Conservation (phyloP, 2,888 invertebrate species). For the Galeopsomyia nigrocyanea region DNA sequence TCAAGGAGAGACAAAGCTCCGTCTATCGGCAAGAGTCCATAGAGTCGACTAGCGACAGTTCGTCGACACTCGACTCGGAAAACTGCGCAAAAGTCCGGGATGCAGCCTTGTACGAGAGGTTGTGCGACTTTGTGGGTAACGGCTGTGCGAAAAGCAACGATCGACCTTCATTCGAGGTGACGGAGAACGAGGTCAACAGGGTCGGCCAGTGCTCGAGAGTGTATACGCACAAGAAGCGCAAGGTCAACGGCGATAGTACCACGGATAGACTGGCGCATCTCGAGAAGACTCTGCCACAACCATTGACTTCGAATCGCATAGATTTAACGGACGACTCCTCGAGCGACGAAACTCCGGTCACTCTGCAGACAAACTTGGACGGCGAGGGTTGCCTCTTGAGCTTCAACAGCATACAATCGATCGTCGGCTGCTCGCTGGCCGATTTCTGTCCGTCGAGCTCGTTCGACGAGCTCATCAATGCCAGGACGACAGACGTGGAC, state of each 20-base stretch:
- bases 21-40: slow-evolving; percentile 35
- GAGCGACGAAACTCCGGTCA: slow-evolving; percentile 57
- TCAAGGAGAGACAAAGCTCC: slow-evolving; percentile 28
- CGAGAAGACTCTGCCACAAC: slow-evolving; percentile 48
- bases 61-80: slow-evolving; percentile 45
- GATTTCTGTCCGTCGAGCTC: slow-evolving; percentile 44
- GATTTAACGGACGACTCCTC: slow-evolving; percentile 61
- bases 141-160: slow-evolving; percentile 40
- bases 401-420: slow-evolving; percentile 59
- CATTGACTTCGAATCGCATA: slow-evolving; percentile 57
- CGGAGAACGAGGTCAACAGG: slow-evolving; percentile 47
- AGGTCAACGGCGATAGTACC: slow-evolving; percentile 52
- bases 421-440: slow-evolving; percentile 57
- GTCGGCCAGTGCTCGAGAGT: slow-evolving; percentile 64
- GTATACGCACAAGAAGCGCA: slow-evolving; percentile 64
- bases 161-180: slow-evolving; percentile 40
- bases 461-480: slow-evolving; percentile 36
- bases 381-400: slow-evolving; percentile 63
- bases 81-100: slow-evolving; percentile 45
- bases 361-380: slow-evolving; percentile 59
- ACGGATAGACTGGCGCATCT: slow-evolving; percentile 43
- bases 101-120: slow-evolving; percentile 55
- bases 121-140: slow-evolving; percentile 57
- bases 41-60: slow-evolving; percentile 44
- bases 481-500: slow-evolving; percentile 10